A percentile compares a stretch with the other conserved stretches of the same genome.
phyloP scores from a whole-genome alignment of 1,140 invertebrate species.

The Drosophila equinoxialis region DNA sequence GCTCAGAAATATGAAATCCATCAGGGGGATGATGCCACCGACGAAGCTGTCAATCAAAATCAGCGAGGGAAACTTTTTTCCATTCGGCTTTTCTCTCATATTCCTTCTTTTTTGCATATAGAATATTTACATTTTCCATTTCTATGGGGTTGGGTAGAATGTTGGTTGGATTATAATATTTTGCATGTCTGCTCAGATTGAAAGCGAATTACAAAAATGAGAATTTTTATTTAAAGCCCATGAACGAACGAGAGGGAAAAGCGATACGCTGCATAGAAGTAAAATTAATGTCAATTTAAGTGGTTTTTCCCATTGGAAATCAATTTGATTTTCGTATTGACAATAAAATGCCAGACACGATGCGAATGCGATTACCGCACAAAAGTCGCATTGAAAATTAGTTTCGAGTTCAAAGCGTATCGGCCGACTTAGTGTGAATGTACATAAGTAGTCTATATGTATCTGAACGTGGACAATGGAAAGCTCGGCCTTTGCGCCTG shows the following conservation, averaged over 20 bases:
- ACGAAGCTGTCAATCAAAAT: conserved; percentile 80
- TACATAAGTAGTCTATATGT: neutral
- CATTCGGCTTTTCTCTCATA: conserved; percentile 27
- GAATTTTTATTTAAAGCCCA: conserved; percentile 51
- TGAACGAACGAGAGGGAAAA: conserved; percentile 28
- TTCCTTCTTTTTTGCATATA: conserved; percentile 25
- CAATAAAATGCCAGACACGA: conserved; percentile 41
- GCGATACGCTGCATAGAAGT: conserved; percentile 26
- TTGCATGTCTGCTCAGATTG: conserved; percentile 73
- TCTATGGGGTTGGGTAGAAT: conserved; percentile 11
- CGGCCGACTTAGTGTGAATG: conserved; percentile 10
- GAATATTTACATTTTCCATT: conserved; percentile 75
- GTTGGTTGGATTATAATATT: conserved; percentile 65
- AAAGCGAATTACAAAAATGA: conserved; percentile 79
- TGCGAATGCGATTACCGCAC: conserved; percentile 45
- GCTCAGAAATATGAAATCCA: conserved; percentile 81
- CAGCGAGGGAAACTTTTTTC: conserved; percentile 80
- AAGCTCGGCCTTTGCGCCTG: conserved; percentile 17
- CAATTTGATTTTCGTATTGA: conserved; percentile 37
- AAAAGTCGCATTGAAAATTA: conserved; percentile 11
- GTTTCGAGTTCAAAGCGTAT: conserved; percentile 19
- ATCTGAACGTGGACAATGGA: conserved; percentile 10
- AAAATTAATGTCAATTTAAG: conserved; percentile 70
- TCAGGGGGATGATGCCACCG: conserved; percentile 77
- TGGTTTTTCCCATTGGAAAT: conserved; percentile 43